Percentiles rank a stretch among this genome's conserved stretches.
Evolutionary conservation across 2,113 vertebrate genomes (phyloP).

Genomic region (Saccopteryx leptura): DNA sequence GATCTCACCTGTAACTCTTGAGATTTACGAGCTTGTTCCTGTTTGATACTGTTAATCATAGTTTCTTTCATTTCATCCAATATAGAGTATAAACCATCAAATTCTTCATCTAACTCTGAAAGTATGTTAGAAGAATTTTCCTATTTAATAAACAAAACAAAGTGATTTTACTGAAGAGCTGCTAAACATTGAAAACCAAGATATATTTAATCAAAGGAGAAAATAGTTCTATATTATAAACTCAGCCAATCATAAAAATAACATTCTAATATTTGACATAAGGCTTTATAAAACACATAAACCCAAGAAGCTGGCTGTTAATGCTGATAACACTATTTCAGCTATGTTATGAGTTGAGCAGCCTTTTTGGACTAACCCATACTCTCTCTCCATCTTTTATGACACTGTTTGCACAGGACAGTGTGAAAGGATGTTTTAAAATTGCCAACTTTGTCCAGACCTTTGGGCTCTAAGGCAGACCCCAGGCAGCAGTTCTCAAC

Average conservation of each 20-base stretch:
- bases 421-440: constrained; percentile 1
- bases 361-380: neutral
- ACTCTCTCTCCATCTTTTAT: neutral
- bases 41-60: constrained; percentile 92
- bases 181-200: constrained; percentile 17
- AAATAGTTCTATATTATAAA: neutral
- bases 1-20: constrained; percentile 93
- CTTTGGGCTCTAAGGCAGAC: neutral
- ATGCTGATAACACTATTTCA: neutral
- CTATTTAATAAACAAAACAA: constrained; percentile 86
- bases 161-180: constrained; percentile 40
- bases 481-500: neutral
- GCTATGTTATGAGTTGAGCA: neutral
- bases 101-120: constrained; percentile 95
- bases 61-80: constrained; percentile 93
- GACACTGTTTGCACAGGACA: neutral
- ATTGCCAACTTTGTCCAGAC: neutral
- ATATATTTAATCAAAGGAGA: constrained; percentile 29
- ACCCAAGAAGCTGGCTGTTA: neutral
- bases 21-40: constrained; percentile 92
- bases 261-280: neutral
- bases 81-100: constrained; percentile 92
- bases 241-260: constrained; percentile 23
- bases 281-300: constrained; percentile 12
- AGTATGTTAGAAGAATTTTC: constrained; percentile 92